A percentile compares a stretch with the other conserved stretches of the same genome.
Evolutionary conservation across 92 coral and sea anemone genomes (phyloP).

Genomic region (Pocillopora meandrina): DNA sequence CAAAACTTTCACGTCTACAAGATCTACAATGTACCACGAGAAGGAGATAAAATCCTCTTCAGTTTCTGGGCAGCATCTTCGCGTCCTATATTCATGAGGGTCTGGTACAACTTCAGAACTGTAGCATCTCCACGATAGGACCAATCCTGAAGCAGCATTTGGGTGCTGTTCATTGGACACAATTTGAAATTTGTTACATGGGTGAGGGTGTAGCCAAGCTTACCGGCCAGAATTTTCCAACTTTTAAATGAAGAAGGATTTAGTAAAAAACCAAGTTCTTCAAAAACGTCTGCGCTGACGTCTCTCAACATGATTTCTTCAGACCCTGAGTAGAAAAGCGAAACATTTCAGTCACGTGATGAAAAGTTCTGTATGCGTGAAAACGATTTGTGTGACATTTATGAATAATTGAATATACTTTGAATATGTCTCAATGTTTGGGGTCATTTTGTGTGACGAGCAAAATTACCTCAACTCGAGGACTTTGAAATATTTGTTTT

Average conservation of each 20-base stretch:
- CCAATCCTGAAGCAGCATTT: conserved; percentile 48
- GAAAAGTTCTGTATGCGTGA: no score
- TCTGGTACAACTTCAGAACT: conserved; percentile 30
- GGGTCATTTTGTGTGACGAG: no score
- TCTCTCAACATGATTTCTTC: conserved; percentile 23
- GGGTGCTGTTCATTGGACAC: conserved; percentile 33
- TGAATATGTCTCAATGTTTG: no score
- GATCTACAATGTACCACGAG: not conserved
- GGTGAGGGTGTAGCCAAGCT: conserved; percentile 18
- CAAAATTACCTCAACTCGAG: no score
- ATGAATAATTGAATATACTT: no score
- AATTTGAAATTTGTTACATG: conserved; percentile 18
- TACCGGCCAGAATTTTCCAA: conserved; percentile 41
- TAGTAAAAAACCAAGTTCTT: conserved; percentile 32
- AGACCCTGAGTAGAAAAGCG: not conserved
- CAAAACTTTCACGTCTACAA: not conserved
- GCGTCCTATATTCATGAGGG: conserved; percentile 38
- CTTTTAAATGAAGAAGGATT: conserved; percentile 21
- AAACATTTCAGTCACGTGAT: no score
- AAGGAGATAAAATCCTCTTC: conserved; percentile 4
- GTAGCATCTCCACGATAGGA: conserved; percentile 25
- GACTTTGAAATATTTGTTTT: no score
- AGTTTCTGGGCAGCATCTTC: conserved; percentile 44
- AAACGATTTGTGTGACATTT: no score
- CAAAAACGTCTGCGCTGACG: conserved; percentile 16